A percentile compares a stretch with the other conserved stretches of the same genome.
phyloP scores from a whole-genome alignment of 2,888 invertebrate genomes.

The Platyscelio sp. region DNA sequence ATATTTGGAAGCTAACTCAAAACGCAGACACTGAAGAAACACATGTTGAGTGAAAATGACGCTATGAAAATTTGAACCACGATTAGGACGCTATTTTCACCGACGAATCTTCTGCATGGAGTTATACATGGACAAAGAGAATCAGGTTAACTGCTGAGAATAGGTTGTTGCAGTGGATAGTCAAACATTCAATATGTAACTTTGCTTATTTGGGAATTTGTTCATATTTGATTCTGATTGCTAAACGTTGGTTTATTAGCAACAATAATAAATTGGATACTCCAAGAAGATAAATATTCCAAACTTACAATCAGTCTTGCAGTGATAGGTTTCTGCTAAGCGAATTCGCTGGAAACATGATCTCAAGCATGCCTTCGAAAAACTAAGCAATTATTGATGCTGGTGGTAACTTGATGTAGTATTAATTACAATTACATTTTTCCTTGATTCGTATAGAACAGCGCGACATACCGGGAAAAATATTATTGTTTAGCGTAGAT shows the following conservation, averaged over 20 bases:
- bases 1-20: too few species aligned
- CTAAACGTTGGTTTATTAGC: background rate
- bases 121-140: background rate
- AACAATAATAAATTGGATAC: conserved; percentile 23
- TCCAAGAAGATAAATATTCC: conserved; percentile 28
- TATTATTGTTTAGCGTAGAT: too few species aligned
- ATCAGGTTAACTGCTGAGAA: conserved; percentile 50
- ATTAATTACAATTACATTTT: conserved; percentile 28
- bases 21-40: too few species aligned
- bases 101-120: background rate
- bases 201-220: too few species aligned
- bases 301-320: too few species aligned
- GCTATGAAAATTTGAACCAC: background rate
- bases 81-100: background rate
- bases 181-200: conserved; percentile 54
- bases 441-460: background rate
- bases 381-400: conserved; percentile 17
- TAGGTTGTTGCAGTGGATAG: conserved; percentile 33
- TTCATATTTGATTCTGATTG: background rate
- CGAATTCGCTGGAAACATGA: conserved; percentile 43
- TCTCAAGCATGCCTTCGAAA: conserved; percentile 15
- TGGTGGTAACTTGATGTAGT: background rate
- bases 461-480: too few species aligned
- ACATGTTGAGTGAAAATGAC: background rate
- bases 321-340: conserved; percentile 30